phyloP scores from a whole-genome alignment of 2,888 invertebrate species.

The Bombyx huttoni region DNA sequence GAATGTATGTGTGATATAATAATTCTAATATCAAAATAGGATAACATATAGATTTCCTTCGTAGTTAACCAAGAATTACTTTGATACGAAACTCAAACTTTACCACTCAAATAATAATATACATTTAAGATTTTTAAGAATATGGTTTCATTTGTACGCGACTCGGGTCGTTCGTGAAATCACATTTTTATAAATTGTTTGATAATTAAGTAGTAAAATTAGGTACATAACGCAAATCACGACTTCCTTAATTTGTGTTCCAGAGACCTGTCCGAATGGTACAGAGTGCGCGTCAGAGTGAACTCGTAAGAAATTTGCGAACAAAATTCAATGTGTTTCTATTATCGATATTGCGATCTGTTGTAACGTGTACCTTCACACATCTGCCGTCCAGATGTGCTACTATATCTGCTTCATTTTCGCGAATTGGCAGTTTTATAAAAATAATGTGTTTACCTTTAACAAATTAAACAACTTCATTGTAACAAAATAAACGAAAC shows the following conservation, averaged over 20 bases:
- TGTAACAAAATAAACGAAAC: background rate
- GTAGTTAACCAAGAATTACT: slow-evolving; percentile 19
- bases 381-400: slow-evolving; percentile 69
- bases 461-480: background rate
- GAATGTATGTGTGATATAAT: slow-evolving; percentile 18
- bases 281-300: slow-evolving; percentile 88
- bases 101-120: slow-evolving; percentile 15
- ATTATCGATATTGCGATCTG: slow-evolving; percentile 58
- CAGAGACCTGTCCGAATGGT: slow-evolving; percentile 83
- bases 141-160: slow-evolving; percentile 6
- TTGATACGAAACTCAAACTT: slow-evolving; percentile 4
- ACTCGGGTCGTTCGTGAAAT: background rate
- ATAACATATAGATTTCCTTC: slow-evolving; percentile 22
- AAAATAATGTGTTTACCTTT: background rate
- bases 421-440: slow-evolving; percentile 59
- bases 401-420: slow-evolving; percentile 54
- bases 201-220: slow-evolving; percentile 2
- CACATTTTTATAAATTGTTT: background rate
- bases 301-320: slow-evolving; percentile 82
- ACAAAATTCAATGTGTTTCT: slow-evolving; percentile 64
- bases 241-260: slow-evolving; percentile 66
- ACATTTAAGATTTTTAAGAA: slow-evolving; percentile 12
- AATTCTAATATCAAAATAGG: slow-evolving; percentile 15
- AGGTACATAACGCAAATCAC: slow-evolving; percentile 52
- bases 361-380: slow-evolving; percentile 66